Evolutionary conservation across 2,797 vertebrate species (phyloP).

Genomic region (Corythornis leucogaster): DNA sequence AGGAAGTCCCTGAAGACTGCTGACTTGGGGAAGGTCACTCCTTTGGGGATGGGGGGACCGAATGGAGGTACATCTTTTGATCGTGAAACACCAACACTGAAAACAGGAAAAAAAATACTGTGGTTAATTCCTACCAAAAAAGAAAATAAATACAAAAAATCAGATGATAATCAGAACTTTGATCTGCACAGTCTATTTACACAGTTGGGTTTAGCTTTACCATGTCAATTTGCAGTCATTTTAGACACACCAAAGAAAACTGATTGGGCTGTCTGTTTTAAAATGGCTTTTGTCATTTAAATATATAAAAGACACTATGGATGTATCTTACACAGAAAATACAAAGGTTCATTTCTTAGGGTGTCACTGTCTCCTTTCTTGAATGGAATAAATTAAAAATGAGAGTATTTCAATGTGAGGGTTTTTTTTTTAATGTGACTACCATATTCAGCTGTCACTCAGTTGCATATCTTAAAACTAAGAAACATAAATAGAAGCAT

Average conservation of each 20-base stretch:
- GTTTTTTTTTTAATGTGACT: not conserved
- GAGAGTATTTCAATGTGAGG: not conserved
- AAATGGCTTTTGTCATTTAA: not conserved
- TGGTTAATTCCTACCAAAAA: not conserved
- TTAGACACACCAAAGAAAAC: not conserved
- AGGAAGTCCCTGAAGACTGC: constrained; percentile 99
- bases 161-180: not conserved
- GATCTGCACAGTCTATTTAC: not conserved
- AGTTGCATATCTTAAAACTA: not conserved
- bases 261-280: not conserved
- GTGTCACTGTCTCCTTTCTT: not conserved
- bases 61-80: constrained; percentile 97
- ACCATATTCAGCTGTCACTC: not conserved
- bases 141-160: not conserved
- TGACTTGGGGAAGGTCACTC: constrained; percentile 96
- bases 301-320: not conserved
- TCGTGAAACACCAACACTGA: constrained; percentile 94
- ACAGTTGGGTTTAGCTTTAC: not conserved
- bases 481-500: not conserved
- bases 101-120: not conserved
- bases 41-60: constrained; percentile 96
- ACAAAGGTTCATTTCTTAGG: not conserved
- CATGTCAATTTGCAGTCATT: not conserved
- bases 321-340: not conserved
- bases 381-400: not conserved